Base-by-base conservation (phyloP, 64 coral and sea anemone genomes). In the Stichodactyla mertensii region DNA sequence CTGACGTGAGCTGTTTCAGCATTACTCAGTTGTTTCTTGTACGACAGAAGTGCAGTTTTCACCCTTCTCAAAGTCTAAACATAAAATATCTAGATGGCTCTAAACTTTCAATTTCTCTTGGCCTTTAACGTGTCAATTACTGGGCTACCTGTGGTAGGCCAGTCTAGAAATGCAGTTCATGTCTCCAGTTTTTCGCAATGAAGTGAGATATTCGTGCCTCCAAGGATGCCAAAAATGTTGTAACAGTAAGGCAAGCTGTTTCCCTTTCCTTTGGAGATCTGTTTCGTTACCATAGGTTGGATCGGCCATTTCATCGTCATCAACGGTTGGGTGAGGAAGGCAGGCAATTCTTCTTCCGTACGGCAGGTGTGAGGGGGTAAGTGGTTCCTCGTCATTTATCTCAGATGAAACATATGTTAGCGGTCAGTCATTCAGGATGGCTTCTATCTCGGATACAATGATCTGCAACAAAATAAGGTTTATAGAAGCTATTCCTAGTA, bases 351-450 rank as follows among this genome's bases (percentile, higher is more conserved):
- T 89, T 85, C 82, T 79, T 18, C 83, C 92, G n/a, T 87, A 86
- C 24, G 86, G 24, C 11, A 89, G 71, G 64, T 93, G 82, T 19
- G 87, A 88, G 7, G 86, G 85, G 59, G 90, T 87, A 11, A 89
- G 55, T 31, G 88, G 80, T 20, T 92, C 57, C 15, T 61, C 85
- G 53, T 92, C 85, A 16, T 64, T 23, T 53, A 92, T 20, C 13
- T 87, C 79, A 24, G 56, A 18, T 8, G 91, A 92, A 2, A 92
- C 79, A 31, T 79, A 80, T 0, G 82, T 88, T 11, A 94, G n/a
- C 9, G 88, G 88, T 9, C 88, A 77, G 53, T 94, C 92, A 61
- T 94, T 94, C 22, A 94, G 51, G 45, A 84, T 87, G 14, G 92
- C 92, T 85, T 94, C 84, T 81, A 94, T 78, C 71, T 94, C 88